Evolutionary conservation across 2,113 vertebrate genomes (phyloP).

Genomic region (Amblyopsis rosae): DNA sequence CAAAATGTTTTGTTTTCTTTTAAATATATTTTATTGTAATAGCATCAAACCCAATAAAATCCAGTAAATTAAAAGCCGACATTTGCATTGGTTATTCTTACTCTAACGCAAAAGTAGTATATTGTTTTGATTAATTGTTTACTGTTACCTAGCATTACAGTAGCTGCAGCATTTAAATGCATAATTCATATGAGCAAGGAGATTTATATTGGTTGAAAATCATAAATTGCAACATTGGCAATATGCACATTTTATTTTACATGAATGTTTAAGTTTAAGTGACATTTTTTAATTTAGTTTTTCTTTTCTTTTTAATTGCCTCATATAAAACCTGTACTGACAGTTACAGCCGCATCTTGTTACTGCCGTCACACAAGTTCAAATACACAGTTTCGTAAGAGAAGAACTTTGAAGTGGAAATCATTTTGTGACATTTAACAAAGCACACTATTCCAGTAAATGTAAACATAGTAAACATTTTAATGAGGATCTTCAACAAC

Average conservation of each 20-base stretch:
- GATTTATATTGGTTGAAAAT: too few relatives aligned
- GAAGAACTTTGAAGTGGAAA: neutral
- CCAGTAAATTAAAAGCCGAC: neutral
- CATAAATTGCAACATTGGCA: too few relatives aligned
- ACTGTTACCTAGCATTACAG: too few relatives aligned
- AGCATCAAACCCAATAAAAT: conserved; percentile 53
- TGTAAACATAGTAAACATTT: neutral
- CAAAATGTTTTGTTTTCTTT: conserved; percentile 59
- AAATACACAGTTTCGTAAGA: neutral
- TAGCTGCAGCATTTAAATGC: too few relatives aligned
- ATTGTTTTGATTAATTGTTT: too few relatives aligned
- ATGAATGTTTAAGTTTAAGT: too few relatives aligned
- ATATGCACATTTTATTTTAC: too few relatives aligned
- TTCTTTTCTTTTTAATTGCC: too few relatives aligned
- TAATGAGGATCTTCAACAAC: neutral
- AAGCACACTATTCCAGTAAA: neutral
- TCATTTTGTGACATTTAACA: neutral
- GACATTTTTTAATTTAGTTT: too few relatives aligned
- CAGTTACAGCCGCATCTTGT: too few relatives aligned
- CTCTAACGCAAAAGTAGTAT: neutral
- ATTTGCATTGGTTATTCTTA: neutral
- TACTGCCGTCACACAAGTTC: neutral
- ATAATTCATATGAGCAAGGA: too few relatives aligned
- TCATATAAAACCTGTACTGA: too few relatives aligned
- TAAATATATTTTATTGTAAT: conserved; percentile 76